Conservation (phyloP, 64 coral and sea anemone genomes). For the Pachyseris speciosa region DNA sequence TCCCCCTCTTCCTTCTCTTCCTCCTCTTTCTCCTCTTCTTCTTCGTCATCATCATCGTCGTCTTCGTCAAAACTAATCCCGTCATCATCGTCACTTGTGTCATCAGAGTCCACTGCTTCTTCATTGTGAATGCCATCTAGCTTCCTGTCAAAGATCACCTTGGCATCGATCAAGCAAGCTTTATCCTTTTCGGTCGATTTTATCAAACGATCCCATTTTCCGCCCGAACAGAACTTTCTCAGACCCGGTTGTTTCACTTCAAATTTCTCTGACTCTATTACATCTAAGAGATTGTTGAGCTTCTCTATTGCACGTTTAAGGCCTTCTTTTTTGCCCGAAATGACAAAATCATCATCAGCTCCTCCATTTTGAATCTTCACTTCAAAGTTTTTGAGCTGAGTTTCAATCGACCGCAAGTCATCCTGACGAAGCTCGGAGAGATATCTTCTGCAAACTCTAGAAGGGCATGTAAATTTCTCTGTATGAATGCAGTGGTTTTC, state of each 20-base stretch:
- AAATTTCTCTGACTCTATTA: neutral
- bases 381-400: neutral
- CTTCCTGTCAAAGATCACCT: neutral
- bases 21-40: too few species aligned
- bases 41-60: too few species aligned
- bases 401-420: conserved; percentile 36
- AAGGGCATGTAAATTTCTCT: neutral
- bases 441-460: conserved; percentile 16
- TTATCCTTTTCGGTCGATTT: conserved; percentile 55
- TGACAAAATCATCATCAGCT: conserved; percentile 36
- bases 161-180: conserved; percentile 20
- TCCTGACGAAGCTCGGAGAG: conserved; percentile 30
- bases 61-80: too few species aligned
- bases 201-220: conserved; percentile 20
- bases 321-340: conserved; percentile 59
- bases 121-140: neutral
- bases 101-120: neutral
- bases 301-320: neutral
- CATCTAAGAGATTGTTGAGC: neutral
- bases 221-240: conserved; percentile 7
- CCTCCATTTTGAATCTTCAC: conserved; percentile 18
- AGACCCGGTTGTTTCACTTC: conserved; percentile 54
- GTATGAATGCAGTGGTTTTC: conserved; percentile 34
- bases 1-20: too few species aligned
- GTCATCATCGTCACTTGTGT: neutral